A percentile compares a stretch with the other conserved stretches of the same genome.
Conservation (phyloP, 1,140 invertebrate species). For the Lasaia peninsularis region DNA sequence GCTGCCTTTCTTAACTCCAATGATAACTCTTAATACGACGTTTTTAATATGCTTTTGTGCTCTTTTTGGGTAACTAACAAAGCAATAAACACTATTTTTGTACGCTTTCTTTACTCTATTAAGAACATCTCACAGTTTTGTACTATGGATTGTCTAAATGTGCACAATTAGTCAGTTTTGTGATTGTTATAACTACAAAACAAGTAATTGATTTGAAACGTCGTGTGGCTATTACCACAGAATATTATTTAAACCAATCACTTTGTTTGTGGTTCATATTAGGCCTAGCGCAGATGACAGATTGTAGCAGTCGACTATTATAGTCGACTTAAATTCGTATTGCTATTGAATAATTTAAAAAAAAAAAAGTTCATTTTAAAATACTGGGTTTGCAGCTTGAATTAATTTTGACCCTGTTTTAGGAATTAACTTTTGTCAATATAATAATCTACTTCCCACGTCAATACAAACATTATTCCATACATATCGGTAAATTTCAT, state of each 20-base stretch:
- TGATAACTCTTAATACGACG: background rate
- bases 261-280: background rate
- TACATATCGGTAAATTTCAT: too few species aligned
- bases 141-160: conserved; percentile 11
- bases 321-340: background rate
- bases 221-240: background rate
- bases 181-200: conserved; percentile 9
- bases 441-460: too few species aligned
- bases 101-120: background rate
- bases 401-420: too few species aligned
- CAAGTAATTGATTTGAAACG: background rate
- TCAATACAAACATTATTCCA: too few species aligned
- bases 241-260: background rate
- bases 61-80: background rate
- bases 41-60: background rate
- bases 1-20: background rate
- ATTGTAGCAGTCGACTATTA: background rate
- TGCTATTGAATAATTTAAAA: background rate
- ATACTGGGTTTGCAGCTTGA: too few species aligned
- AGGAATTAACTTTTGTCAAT: too few species aligned
- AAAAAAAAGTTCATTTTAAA: too few species aligned
- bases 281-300: background rate
- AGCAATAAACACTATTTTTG: background rate
- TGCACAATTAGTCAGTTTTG: conserved; percentile 19
- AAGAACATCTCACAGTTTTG: conserved; percentile 3